Percentiles rank a stretch among this genome's conserved stretches.
Conservation (phyloP, 2,888 invertebrate genomes). For the Epirrhoe tristata region DNA sequence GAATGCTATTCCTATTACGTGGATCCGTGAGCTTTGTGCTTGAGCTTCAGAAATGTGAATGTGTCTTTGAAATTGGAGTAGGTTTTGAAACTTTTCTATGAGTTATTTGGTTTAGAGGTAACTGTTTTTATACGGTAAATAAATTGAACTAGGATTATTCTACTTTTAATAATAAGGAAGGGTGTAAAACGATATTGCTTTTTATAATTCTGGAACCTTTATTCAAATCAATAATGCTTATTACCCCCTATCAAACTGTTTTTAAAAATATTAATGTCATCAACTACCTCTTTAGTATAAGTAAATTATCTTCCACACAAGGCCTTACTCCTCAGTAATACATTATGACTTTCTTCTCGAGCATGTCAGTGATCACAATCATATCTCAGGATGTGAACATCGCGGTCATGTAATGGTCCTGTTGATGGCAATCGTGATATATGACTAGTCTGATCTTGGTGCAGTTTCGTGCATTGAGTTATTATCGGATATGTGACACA, state of each 20-base stretch:
- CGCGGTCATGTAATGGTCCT: conserved; percentile 55
- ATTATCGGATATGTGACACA: not conserved
- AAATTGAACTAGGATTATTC: not conserved
- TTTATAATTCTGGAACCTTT: not conserved
- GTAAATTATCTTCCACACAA: not conserved
- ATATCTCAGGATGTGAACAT: conserved; percentile 35
- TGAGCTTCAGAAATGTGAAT: conserved; percentile 11
- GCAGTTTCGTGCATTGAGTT: not conserved
- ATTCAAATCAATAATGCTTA: not conserved
- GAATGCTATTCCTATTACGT: conserved; percentile 22
- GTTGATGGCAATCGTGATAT: conserved; percentile 71
- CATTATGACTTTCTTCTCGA: conserved; percentile 23
- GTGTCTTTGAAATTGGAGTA: conserved; percentile 16
- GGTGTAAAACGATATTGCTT: not conserved
- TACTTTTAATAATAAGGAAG: not conserved
- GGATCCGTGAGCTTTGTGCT: conserved; percentile 10
- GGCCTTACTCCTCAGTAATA: conserved; percentile 12
- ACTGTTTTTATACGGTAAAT: conserved; percentile 1
- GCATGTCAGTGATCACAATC: conserved; percentile 8
- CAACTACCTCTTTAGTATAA: not conserved
- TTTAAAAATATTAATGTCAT: no score
- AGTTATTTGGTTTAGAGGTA: not conserved
- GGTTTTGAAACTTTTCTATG: not conserved
- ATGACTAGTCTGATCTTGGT: conserved; percentile 53
- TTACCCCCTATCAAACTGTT: not conserved